These are phyloP conservation scores for Drosophila seguyi DNA, from an alignment of 1,140 invertebrate genomes.

Conservation along the genomic window DNA sequence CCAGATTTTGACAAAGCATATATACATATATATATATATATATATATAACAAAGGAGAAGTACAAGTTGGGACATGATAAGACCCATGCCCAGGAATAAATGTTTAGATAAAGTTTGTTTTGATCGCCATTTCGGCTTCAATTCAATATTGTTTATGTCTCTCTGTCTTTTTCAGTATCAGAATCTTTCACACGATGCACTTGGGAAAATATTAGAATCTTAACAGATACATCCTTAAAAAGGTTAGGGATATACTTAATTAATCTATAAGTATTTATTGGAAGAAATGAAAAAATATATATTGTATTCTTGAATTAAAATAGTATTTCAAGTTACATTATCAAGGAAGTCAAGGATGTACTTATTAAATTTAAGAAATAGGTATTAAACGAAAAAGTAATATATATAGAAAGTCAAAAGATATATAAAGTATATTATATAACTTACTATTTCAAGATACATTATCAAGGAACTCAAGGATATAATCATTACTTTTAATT, in stretches of 20 bases:
- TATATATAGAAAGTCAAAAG: too few relatives aligned
- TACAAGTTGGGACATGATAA: slow-evolving; percentile 24
- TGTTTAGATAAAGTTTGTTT: slow-evolving; percentile 42
- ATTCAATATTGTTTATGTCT: slow-evolving; percentile 6
- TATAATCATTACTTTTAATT: not conserved
- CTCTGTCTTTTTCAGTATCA: slow-evolving; percentile 1
- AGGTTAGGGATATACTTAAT: not conserved
- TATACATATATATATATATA: not conserved
- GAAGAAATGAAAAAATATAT: not conserved
- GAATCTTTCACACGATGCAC: not conserved
- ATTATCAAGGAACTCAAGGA: not conserved
- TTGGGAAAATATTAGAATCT: not conserved
- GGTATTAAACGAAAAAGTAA: too few relatives aligned
- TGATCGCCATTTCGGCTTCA: not conserved
- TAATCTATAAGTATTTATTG: not conserved
- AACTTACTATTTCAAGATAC: not conserved
- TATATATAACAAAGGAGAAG: not conserved
- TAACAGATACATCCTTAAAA: not conserved
- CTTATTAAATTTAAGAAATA: too few relatives aligned
- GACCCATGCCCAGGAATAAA: slow-evolving; percentile 34
- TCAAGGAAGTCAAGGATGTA: too few relatives aligned
- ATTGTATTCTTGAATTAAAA: not conserved
- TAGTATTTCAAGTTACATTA: too few relatives aligned
- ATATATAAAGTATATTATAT: too few relatives aligned
- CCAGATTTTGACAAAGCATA: slow-evolving; percentile 9